Percentiles rank a stretch among this genome's conserved stretches.
Evolutionary conservation across 2,888 invertebrate genomes (phyloP).

Genomic region (Colletes collaris): DNA sequence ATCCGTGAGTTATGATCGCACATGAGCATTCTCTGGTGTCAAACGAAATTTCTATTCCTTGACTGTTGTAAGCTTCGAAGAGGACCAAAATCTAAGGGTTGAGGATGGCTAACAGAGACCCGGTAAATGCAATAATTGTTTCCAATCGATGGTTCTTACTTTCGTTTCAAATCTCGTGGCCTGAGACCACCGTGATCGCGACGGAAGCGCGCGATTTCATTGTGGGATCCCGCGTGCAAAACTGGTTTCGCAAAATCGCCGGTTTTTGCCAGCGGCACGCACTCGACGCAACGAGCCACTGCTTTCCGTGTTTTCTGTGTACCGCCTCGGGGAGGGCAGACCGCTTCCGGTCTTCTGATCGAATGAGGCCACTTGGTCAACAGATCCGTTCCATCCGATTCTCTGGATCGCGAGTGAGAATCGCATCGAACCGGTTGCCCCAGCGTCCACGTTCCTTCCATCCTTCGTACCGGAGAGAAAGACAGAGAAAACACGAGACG

Average conservation of each 20-base stretch:
- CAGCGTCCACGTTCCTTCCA: slow-evolving; percentile 70
- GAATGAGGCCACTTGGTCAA: slow-evolving; percentile 83
- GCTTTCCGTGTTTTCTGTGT: slow-evolving; percentile 66
- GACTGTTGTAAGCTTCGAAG: too few relatives aligned
- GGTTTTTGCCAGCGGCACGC: slow-evolving; percentile 14
- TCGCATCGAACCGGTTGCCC: slow-evolving; percentile 73
- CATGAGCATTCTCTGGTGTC: too few relatives aligned
- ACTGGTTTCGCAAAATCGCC: slow-evolving; percentile 43
- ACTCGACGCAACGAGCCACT: slow-evolving; percentile 10
- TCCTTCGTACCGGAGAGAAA: slow-evolving; percentile 44
- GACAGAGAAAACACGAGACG: slow-evolving; percentile 18
- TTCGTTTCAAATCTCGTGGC: background rate
- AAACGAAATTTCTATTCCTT: too few relatives aligned
- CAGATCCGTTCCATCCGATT: slow-evolving; percentile 80
- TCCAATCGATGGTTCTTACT: too few relatives aligned
- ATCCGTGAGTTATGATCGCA: too few relatives aligned
- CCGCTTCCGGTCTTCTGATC: slow-evolving; percentile 79
- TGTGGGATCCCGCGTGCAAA: background rate
- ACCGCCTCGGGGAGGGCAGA: slow-evolving; percentile 60
- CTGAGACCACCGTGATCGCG: background rate
- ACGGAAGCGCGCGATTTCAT: slow-evolving; percentile 18
- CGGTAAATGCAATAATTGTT: too few relatives aligned
- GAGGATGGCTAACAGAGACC: too few relatives aligned
- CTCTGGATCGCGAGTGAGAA: slow-evolving; percentile 80
- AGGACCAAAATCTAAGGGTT: too few relatives aligned